These are phyloP conservation scores for Loripinus fragilis DNA, from an alignment of 2,888 invertebrate genomes.

Conservation along the genomic window DNA sequence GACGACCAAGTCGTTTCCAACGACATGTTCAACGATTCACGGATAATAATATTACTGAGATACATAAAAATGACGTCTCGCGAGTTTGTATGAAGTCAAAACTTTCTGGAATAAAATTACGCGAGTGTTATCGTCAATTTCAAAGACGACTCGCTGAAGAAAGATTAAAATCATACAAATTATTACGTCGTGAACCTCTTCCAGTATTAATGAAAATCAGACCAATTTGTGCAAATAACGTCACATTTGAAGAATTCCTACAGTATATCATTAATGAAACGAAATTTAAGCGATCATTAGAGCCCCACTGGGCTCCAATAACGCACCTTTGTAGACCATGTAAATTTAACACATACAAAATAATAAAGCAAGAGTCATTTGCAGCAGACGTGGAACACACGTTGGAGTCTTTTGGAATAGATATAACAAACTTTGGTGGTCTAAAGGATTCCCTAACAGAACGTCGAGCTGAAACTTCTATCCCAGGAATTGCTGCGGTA, in stretches of 20 bases:
- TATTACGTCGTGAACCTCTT: neutral
- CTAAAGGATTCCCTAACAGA: conserved; percentile 34
- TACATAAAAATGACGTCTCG: neutral
- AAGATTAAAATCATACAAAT: neutral
- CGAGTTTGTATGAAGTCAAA: neutral
- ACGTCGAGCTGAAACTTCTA: conserved; percentile 33
- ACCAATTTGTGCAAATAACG: conserved; percentile 51
- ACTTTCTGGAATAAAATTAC: neutral
- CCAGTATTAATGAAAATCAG: conserved; percentile 3
- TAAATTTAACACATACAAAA: conserved; percentile 39
- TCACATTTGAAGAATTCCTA: conserved; percentile 51
- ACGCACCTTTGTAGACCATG: conserved; percentile 50
- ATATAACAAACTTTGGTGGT: conserved; percentile 20
- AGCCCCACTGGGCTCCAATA: conserved; percentile 59
- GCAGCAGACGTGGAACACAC: conserved; percentile 43
- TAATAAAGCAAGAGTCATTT: conserved; percentile 55
- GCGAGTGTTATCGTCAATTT: neutral
- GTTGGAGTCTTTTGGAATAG: conserved; percentile 31
- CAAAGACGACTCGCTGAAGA: neutral
- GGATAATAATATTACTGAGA: neutral
- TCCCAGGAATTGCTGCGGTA: conserved; percentile 43
- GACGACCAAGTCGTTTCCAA: neutral
- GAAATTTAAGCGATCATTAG: conserved; percentile 24
- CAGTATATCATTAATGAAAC: conserved; percentile 41
- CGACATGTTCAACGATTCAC: neutral